Conservation (phyloP, 2,888 invertebrate genomes). For the Drosophila melanosoma region DNA sequence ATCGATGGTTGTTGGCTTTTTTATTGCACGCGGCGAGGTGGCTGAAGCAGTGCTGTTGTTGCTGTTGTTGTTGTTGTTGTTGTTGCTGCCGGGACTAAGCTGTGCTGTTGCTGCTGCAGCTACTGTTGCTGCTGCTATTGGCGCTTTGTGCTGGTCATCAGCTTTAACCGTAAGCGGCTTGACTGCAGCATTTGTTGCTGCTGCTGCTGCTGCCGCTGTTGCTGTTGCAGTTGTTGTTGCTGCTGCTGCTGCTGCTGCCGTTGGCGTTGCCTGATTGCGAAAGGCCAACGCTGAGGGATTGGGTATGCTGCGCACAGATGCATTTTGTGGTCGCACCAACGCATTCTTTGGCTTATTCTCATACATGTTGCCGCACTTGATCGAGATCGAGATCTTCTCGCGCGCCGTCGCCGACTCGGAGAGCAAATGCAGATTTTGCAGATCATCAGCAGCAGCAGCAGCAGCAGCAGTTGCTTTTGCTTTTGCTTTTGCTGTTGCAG, state of each 20-base stretch:
- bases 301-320: conserved; percentile 88
- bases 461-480: conserved; percentile 15
- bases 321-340: conserved; percentile 85
- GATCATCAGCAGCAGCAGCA: conserved; percentile 70
- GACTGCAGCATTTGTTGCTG: conserved; percentile 21
- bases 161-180: conserved; percentile 48
- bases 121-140: conserved; percentile 21
- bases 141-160: conserved; percentile 47
- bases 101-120: conserved; percentile 19
- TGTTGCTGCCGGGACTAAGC: conserved; percentile 55
- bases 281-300: conserved; percentile 88
- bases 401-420: conserved; percentile 84
- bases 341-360: conserved; percentile 81
- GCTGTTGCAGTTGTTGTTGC: conserved; percentile 32
- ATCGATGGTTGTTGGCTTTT: conserved; percentile 83
- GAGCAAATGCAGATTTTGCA: conserved; percentile 87
- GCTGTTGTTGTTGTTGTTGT: conserved; percentile 18
- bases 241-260: conserved; percentile 44
- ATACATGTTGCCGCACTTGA: conserved; percentile 63
- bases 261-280: conserved; percentile 84
- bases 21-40: conserved; percentile 68
- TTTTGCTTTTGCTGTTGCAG: conserved; percentile 1
- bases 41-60: conserved; percentile 43
- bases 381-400: conserved; percentile 81
- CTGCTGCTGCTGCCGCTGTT: conserved; percentile 32